Evolutionary conservation across 2,888 invertebrate species (phyloP), one percentile per base, ranked within the genome.

Genomic region (Drosophila phalerata): DNA sequence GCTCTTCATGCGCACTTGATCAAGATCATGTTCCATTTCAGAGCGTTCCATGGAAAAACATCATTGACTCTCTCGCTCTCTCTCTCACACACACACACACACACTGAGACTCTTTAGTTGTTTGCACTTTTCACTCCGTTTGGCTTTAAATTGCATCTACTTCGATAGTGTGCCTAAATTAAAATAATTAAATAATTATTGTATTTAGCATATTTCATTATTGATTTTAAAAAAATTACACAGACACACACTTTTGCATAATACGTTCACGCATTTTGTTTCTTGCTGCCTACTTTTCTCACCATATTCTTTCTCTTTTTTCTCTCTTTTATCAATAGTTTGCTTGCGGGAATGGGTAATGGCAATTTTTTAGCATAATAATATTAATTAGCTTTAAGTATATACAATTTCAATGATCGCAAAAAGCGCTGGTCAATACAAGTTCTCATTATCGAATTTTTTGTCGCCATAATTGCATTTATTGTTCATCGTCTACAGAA

Each of bases 311-410:
- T 68, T 75, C 69, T 71, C 62, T 73, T 77, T 69, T 69, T 71
- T 77, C 73, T 81, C 72, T 85, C 73, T 77, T 75, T 78, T 73
- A 79, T 72, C 83, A 79, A 84, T 79, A 89, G 85, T 84, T 79
- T 81, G 92, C 92, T 92, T 92, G 87, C 86, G 92, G 92, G 92
- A 91, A 91, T 89, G 91, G 92, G 91, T 92, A 92, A 92, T 92
- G 92, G 92, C 91, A 92, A 91, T 92, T 91, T 91, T 90, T 91
- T 91, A 77, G 72, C 73, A 75, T 56, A 43, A 40, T 56, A 45
- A 49, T 51, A 45, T 38, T 22, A 28, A 53, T 28, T 63, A 51
- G 22, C 34, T 48, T 47, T 65, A 65, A 65, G 73, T 61, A 42
- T 10, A 42, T 43, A 57, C 6, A 30, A 40, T 25, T 17, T 45